A percentile compares a stretch with the other conserved stretches of the same genome.
phyloP scores from a whole-genome alignment of 2,113 vertebrate species.

The Tylochromis polylepis region DNA sequence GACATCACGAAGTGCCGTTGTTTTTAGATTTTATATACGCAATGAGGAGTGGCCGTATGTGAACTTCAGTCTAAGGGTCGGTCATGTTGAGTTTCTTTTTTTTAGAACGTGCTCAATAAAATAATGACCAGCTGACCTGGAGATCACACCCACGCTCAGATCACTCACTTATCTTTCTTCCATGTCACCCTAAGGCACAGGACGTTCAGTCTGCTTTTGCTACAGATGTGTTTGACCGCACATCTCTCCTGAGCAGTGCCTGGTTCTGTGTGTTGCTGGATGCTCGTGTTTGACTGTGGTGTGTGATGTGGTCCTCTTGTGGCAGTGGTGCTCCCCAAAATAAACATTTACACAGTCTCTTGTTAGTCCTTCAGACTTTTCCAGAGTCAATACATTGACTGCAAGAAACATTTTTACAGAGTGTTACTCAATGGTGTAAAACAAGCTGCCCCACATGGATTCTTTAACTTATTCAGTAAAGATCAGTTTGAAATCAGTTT shows the following conservation, averaged over 20 bases:
- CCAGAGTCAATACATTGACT: background rate
- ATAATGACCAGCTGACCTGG: background rate
- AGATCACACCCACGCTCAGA: background rate
- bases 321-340: background rate
- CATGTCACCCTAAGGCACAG: background rate
- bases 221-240: background rate
- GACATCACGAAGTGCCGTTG: background rate
- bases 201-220: background rate
- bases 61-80: background rate
- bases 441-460: background rate
- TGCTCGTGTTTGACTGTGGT: background rate
- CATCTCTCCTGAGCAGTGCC: background rate
- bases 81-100: slow-evolving; percentile 7
- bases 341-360: slow-evolving; percentile 15
- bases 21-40: background rate
- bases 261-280: background rate
- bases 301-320: background rate
- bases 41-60: background rate
- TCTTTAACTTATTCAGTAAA: background rate
- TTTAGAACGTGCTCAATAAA: background rate
- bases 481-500: background rate
- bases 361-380: background rate
- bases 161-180: background rate
- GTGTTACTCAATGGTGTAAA: background rate
- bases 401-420: background rate